Base-by-base conservation (phyloP, 2,113 vertebrate species). In the Protobothrops flavoviridis region DNA sequence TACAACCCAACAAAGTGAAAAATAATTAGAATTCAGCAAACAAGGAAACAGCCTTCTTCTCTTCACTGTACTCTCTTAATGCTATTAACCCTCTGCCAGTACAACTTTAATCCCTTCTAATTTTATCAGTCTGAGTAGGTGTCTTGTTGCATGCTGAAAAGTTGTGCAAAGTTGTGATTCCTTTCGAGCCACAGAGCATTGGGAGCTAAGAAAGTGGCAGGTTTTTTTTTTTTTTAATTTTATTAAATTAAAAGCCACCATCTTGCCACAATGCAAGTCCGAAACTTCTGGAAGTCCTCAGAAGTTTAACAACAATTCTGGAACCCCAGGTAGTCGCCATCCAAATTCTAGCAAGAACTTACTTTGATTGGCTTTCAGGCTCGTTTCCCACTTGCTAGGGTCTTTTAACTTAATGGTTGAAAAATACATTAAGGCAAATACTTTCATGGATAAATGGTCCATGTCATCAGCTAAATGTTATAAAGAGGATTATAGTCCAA, bases 1-100 rank as follows among this genome's bases (percentile, higher is more conserved):
- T 24, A 88, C 87, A 91, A 55, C 45, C 17, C 0, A 88, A 13
- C 52, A 33, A 90, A 85, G 24, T 89, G 48, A 43, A 69, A 94
- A 91, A 91, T 33, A 26, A 61, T 55, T 48, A 1, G 6, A 1
- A 85, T 94, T 39, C 33, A 93, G 56, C 26, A 7, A 93, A 91
- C 39, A 57, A 89, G 29, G 61, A 88, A 93, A 15, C 55, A 92
- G n/a, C 3, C 74, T 3, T 81, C 3, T 85, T 88, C 86, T 59
- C 4, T 93, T 93, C 93, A 94, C 5, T 93, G 92, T 91, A 92
- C 3, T 59, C 52, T 20, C 91, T 93, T 23, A 91, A 91, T 85
- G 5, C 85, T 86, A 56, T 94, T 94, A 93, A 95, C 20, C 21
- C 92, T 74, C 91, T 56, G 1, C 92, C 33, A 88, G 91, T 88